These are phyloP conservation scores for Pissodes strobi DNA, from an alignment of 1,140 invertebrate genomes.

Conservation along the genomic window DNA sequence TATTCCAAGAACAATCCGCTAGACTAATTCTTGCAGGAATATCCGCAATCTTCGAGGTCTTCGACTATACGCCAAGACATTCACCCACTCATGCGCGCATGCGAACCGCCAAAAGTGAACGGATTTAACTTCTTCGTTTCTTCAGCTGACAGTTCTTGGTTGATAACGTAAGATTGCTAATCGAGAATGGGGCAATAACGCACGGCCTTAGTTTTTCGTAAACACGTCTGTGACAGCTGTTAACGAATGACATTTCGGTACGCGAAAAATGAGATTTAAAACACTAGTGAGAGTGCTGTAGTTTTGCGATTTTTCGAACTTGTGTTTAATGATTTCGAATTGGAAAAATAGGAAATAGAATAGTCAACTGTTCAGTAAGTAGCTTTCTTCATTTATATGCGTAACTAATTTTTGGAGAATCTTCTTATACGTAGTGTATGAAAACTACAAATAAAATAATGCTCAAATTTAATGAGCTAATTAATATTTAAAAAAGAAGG, in stretches of 20 bases:
- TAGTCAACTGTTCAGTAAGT: conserved; percentile 19
- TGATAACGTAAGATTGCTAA: conserved; percentile 33
- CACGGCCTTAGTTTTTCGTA: too few relatives aligned
- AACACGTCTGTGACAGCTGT: neutral
- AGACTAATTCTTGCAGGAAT: conserved; percentile 30
- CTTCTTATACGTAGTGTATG: too few relatives aligned
- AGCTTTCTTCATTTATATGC: conserved; percentile 16
- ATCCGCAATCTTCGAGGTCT: conserved; percentile 39
- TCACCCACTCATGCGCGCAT: conserved; percentile 47
- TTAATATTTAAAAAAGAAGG: too few relatives aligned
- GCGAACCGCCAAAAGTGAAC: conserved; percentile 42
- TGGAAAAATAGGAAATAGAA: conserved; percentile 20
- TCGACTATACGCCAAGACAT: conserved; percentile 45
- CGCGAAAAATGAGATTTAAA: conserved; percentile 18
- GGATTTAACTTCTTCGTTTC: conserved; percentile 38
- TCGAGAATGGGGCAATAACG: conserved; percentile 27
- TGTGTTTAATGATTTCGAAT: neutral
- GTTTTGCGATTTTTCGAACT: neutral
- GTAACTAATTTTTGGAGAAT: too few relatives aligned
- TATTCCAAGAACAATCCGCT: conserved; percentile 2
- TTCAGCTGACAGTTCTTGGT: conserved; percentile 41
- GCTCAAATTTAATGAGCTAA: too few relatives aligned
- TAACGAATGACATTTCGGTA: neutral
- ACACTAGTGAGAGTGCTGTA: conserved; percentile 9
- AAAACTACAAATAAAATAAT: too few relatives aligned